Base-by-base conservation (phyloP, 1,140 invertebrate species). In the Neelides sp. region DNA sequence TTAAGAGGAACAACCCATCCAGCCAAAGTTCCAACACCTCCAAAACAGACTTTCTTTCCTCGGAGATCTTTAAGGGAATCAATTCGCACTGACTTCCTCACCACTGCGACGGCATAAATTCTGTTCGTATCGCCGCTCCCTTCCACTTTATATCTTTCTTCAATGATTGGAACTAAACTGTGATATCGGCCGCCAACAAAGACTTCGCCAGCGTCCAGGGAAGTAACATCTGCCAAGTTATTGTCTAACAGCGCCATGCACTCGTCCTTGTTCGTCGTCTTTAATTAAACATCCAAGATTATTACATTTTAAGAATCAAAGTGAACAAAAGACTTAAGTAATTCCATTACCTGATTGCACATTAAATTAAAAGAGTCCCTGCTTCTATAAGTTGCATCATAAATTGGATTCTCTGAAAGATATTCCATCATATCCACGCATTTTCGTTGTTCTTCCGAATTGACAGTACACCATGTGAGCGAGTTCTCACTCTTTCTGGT, bases 1-100 rank as follows among this genome's bases (percentile, higher is more conserved):
- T 89, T 73, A 57, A 96, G 78, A 5, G 92, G 92, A 62, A 92
- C 77, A 49, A 89, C 77, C 92, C 92, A 98, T 30, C 92, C 91
- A 50, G 90, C 90, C 49, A 88, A 71, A 17, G 82, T 83, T 27
- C 89, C 89, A 53, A 96, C 91, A 49, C 84, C 86, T 40, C 84
- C 77, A 68, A 93, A 91, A 67, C 92, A 97, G 17, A 85, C 88
- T 53, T 75, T 81, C 52, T 78, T 84, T 0, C 80, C 79, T 52
- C 79, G 66, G 1, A 97, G 64, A 61, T 83, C 76, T 44, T 73
- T 59, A 15, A 95, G 64, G 4, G 68, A 75, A 10, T 68, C 63
- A 0, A 94, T 73, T 55, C 77, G 72, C 5, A 75, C 71, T 27
- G 73, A 75, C 55, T 76, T 78, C 60, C 81, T 85, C 0, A 92